Percentiles rank a stretch among this genome's conserved stretches.
phyloP scores from a whole-genome alignment of 2,113 vertebrate species.

The Sterna hirundo region DNA sequence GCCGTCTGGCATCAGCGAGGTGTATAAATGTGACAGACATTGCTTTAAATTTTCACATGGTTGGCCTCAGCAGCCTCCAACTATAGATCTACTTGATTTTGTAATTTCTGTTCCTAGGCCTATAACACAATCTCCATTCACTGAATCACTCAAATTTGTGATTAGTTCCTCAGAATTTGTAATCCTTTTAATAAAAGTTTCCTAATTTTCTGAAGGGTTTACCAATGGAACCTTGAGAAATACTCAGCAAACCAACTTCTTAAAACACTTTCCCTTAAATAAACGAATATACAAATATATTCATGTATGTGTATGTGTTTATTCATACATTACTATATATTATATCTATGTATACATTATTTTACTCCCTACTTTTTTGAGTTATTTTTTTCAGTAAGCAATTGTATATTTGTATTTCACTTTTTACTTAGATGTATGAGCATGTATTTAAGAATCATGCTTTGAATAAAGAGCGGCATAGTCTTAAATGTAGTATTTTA shows the following conservation, averaged over 20 bases:
- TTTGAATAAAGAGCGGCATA: neutral
- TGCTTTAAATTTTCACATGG: neutral
- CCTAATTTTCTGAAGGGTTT: neutral
- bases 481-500: neutral
- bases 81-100: neutral
- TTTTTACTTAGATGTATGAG: neutral
- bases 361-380: neutral
- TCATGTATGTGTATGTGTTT: neutral
- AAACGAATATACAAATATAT: neutral
- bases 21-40: neutral
- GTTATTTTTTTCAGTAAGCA: neutral
- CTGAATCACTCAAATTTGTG: neutral
- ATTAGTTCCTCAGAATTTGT: neutral
- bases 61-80: neutral
- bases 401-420: neutral
- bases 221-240: neutral
- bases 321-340: neutral
- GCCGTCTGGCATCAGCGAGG: neutral
- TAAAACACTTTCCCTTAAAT: neutral
- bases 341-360: neutral
- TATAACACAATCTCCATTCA: neutral
- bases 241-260: neutral
- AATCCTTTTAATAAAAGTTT: neutral
- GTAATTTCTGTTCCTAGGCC: neutral
- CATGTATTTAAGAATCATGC: neutral